Conservation (phyloP, 1,140 invertebrate species). For the Rhopalosiphum maidis region DNA sequence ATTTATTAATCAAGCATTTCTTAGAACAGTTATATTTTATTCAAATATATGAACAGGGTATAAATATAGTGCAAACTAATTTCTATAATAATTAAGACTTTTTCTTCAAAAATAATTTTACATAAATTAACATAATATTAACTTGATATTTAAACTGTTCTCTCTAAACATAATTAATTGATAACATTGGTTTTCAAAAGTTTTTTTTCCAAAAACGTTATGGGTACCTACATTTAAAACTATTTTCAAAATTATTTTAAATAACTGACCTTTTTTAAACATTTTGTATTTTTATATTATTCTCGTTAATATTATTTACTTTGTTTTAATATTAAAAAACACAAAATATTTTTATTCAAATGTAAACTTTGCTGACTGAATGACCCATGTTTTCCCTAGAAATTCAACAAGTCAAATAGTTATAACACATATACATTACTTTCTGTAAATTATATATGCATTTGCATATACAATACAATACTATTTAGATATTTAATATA, state of each 20-base stretch:
- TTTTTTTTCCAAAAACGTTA: background rate
- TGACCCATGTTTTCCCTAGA: background rate
- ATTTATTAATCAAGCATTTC: background rate
- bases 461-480: too few species aligned
- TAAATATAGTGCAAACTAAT: background rate
- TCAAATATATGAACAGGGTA: background rate
- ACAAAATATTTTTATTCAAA: too few species aligned
- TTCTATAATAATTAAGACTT: constrained; percentile 7
- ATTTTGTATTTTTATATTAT: background rate
- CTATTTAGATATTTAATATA: too few species aligned
- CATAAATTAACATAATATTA: constrained; percentile 46
- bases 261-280: background rate
- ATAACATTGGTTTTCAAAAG: constrained; percentile 2
- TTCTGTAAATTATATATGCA: background rate
- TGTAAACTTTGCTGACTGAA: background rate
- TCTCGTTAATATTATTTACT: background rate
- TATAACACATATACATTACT: background rate
- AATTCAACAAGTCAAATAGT: background rate
- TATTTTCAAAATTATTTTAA: background rate
- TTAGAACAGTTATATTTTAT: background rate
- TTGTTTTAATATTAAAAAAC: background rate
- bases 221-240: background rate
- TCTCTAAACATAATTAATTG: background rate
- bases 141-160: background rate
- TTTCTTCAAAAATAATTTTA: constrained; percentile 10